Percentiles rank a stretch among this genome's conserved stretches.
These are phyloP conservation scores for Melinaea marsaeus DNA, from an alignment of 2,888 invertebrate genomes.

Conservation along the genomic window DNA sequence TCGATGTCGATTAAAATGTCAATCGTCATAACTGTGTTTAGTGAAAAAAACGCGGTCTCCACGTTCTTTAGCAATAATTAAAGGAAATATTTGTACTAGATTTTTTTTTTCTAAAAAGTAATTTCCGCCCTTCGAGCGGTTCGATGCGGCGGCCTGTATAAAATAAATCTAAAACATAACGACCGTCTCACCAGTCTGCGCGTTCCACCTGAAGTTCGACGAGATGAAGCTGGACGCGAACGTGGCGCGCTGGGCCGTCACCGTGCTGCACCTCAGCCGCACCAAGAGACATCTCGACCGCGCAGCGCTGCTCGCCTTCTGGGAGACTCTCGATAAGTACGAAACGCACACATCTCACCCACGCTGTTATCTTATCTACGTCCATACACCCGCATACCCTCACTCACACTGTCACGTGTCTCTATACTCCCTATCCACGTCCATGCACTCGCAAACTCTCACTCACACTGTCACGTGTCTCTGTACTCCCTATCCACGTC, in stretches of 20 bases:
- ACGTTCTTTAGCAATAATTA: too few relatives aligned
- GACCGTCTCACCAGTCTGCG: constrained; percentile 84
- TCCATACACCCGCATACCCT: background rate
- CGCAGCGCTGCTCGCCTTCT: constrained; percentile 96
- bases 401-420: background rate
- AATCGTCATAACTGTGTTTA: too few relatives aligned
- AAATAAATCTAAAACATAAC: background rate
- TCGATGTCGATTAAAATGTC: too few relatives aligned
- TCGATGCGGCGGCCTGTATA: too few relatives aligned
- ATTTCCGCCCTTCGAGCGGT: too few relatives aligned
- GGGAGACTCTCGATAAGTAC: constrained; percentile 97
- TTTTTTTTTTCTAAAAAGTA: too few relatives aligned
- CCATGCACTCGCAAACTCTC: background rate
- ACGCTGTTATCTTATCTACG: background rate
- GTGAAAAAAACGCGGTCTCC: too few relatives aligned
- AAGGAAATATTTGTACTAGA: too few relatives aligned
- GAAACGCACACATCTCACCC: constrained; percentile 34
- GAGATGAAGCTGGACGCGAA: constrained; percentile 97
- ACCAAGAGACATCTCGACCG: constrained; percentile 97
- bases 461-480: background rate
- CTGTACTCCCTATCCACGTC: too few relatives aligned
- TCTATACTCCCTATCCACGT: too few relatives aligned
- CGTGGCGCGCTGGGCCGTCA: constrained; percentile 98
- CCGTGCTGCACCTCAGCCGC: constrained; percentile 92
- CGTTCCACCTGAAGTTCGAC: constrained; percentile 97